Evolutionary conservation across 2,888 invertebrate genomes (phyloP), one percentile per base, ranked within the genome.

Genomic region (Nomada ferruginata): DNA sequence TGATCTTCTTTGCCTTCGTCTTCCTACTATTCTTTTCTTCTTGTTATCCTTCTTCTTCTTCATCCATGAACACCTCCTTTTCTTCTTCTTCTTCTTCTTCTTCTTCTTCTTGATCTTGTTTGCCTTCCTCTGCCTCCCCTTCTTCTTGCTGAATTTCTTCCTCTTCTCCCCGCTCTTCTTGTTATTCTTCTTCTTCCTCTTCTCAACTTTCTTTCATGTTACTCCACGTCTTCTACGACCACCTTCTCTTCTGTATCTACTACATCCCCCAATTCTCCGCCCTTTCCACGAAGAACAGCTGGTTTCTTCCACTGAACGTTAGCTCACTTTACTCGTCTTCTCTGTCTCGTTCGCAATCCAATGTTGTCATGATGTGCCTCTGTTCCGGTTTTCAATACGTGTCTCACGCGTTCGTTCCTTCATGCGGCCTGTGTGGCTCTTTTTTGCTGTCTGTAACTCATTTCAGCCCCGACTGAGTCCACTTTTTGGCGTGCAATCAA

Each of bases 381-480:
- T 78, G 53, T 68, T 47, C 57, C 60, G 59, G 61, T 64, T 63
- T 26, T 42, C 64, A 55, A 11, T 61, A 20, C 57, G 65, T 42
- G 65, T 65, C 44, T 69, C 69, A 55, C 64, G 53, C 26, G 69
- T 74, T 20, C 60, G 15, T 64, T 36, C 53, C 18, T 71, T 63
- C 53, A 53, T 70, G 70, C 47, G 57, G 44, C 44, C 53, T 23
- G 60, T 47, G 66, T 57, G 61, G 60, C 29, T 52, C 60, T 5
- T 36, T 64, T 42, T 55, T 50, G 47, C 64, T 70, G 52, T 80
- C 44, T 57, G 42, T 57, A 59, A 36, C n/a, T 44, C 36, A 53
- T 59, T 23, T 18, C 29, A 66, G 55, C 47, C 36, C 81, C 74
- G 79, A 79, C 69, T 53, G 79, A 66, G 13, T 73, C 79, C 79